A percentile compares a stretch with the other conserved stretches of the same genome.
These are phyloP conservation scores for Danio kyathit DNA, from an alignment of 2,797 vertebrate genomes.

Conservation along the genomic window DNA sequence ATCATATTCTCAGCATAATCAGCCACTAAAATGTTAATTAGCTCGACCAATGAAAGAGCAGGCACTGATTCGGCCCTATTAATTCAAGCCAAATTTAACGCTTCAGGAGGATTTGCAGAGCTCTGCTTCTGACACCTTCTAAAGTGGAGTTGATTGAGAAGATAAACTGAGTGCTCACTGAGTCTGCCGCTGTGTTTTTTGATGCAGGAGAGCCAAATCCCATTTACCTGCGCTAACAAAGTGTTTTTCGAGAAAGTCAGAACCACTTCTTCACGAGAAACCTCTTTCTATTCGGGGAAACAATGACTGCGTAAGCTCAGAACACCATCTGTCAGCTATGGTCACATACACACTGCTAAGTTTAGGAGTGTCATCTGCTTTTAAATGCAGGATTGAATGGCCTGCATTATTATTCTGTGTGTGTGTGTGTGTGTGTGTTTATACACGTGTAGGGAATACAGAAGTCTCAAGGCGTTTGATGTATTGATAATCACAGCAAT, in stretches of 20 bases:
- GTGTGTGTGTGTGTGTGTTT: background rate
- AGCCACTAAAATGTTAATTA: constrained; percentile 32
- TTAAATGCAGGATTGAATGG: too few relatives aligned
- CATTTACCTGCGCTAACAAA: constrained; percentile 51
- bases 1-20: constrained; percentile 34
- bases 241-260: constrained; percentile 13
- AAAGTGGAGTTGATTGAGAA: constrained; percentile 35
- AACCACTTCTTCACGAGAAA: background rate
- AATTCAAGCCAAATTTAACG: constrained; percentile 31
- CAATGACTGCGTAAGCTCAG: background rate
- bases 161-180: constrained; percentile 21
- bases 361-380: too few relatives aligned
- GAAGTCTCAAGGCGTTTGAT: background rate
- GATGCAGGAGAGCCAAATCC: constrained; percentile 23
- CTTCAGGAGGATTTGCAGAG: background rate
- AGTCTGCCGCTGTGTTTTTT: constrained; percentile 16
- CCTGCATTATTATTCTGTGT: background rate
- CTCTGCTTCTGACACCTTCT: constrained; percentile 7
- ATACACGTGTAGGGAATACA: background rate
- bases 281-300: background rate
- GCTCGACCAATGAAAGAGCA: constrained; percentile 33
- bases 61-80: constrained; percentile 9
- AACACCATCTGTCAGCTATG: background rate
- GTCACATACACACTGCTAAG: too few relatives aligned
- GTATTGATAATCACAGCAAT: background rate